Evolutionary conservation across 2,113 vertebrate species (phyloP).

Genomic region (Sciurus niger): DNA sequence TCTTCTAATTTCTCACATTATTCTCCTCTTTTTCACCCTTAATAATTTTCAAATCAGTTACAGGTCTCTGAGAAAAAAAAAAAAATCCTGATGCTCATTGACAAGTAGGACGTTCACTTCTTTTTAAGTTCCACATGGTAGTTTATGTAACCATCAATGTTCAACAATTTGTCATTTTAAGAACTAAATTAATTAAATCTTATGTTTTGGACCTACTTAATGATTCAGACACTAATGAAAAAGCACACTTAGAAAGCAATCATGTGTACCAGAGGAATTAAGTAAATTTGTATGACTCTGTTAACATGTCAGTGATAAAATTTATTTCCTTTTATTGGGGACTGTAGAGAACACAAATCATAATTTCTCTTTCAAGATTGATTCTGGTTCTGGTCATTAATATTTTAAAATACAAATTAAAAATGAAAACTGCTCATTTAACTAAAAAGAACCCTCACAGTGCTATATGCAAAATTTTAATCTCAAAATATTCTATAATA

Average conservation of each 20-base stretch:
- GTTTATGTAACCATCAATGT: neutral
- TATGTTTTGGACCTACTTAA: conserved; percentile 30
- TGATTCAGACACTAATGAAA: conserved; percentile 55
- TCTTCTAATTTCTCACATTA: neutral
- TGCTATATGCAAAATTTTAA: neutral
- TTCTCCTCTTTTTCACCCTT: neutral
- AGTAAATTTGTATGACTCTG: conserved; percentile 29
- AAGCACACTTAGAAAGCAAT: neutral
- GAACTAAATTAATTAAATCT: conserved; percentile 55
- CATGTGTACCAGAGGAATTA: neutral
- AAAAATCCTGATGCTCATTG: neutral
- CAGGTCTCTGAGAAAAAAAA: neutral
- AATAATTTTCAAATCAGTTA: neutral
- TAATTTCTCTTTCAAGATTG: neutral
- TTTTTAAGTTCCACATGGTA: neutral
- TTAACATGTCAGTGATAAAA: conserved; percentile 25
- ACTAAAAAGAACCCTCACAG: neutral
- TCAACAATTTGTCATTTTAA: conserved; percentile 58
- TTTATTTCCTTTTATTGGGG: conserved; percentile 33
- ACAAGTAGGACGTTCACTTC: neutral
- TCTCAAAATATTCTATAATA: neutral
- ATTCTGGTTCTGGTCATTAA: neutral
- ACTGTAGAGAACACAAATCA: conserved; percentile 17
- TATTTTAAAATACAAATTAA: neutral
- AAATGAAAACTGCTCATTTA: neutral